phyloP scores from a whole-genome alignment of 2,797 vertebrate genomes.

The Lycodopsis pacificus region DNA sequence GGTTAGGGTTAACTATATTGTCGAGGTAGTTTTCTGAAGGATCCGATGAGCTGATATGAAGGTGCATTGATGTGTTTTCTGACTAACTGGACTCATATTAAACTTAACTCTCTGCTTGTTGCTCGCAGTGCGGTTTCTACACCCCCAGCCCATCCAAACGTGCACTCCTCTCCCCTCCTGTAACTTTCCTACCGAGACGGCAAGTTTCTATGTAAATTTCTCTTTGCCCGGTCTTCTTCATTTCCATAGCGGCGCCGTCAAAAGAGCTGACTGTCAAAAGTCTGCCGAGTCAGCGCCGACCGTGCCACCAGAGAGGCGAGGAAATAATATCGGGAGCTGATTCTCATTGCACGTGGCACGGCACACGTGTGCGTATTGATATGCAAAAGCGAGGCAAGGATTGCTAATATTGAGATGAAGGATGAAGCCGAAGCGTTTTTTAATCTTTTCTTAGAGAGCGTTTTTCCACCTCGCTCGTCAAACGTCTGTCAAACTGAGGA shows the following conservation, averaged over 20 bases:
- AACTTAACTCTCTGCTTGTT: conserved; percentile 35
- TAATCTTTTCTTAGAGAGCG: conserved; percentile 14
- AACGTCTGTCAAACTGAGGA: conserved; percentile 22
- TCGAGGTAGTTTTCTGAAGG: not conserved
- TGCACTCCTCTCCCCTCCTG: conserved; percentile 20
- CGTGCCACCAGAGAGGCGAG: conserved; percentile 34
- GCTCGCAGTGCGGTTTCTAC: conserved; percentile 56
- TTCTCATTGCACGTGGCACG: conserved; percentile 1
- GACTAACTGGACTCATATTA: conserved; percentile 24
- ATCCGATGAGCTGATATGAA: not conserved
- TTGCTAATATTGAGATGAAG: conserved; percentile 38
- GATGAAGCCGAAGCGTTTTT: not conserved
- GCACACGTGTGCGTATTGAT: not conserved
- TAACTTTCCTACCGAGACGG: conserved; percentile 57
- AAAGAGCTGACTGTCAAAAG: conserved; percentile 64
- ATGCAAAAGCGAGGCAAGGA: conserved; percentile 9
- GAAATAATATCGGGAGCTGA: conserved; percentile 33
- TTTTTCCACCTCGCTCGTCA: conserved; percentile 7
- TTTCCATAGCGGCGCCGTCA: conserved; percentile 61
- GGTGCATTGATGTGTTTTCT: not conserved
- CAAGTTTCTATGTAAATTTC: conserved; percentile 72
- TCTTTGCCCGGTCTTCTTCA: conserved; percentile 38
- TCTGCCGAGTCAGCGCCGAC: conserved; percentile 57
- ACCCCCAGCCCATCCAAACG: conserved; percentile 12
- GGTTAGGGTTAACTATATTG: too few relatives aligned